phyloP scores from a whole-genome alignment of 2,113 vertebrate genomes.

The Epinephelus lanceolatus region DNA sequence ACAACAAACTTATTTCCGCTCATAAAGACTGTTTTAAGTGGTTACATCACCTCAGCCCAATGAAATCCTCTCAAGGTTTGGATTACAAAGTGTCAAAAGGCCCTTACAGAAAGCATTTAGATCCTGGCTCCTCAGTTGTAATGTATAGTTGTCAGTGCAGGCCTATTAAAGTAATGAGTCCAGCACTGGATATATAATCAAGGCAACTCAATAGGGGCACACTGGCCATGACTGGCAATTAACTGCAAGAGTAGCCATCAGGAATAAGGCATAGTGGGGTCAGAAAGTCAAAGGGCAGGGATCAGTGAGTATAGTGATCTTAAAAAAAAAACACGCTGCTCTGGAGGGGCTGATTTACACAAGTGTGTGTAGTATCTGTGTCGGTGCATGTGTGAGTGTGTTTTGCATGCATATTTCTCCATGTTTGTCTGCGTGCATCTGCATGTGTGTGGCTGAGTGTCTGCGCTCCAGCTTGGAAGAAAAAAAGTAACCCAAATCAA shows the following conservation, averaged over 20 bases:
- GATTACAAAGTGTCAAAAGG: constrained; percentile 36
- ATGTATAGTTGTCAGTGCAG: constrained; percentile 34
- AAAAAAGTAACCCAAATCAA: constrained; percentile 63
- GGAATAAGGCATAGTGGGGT: constrained; percentile 34
- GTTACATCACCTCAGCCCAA: not conserved
- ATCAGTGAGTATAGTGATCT: constrained; percentile 16
- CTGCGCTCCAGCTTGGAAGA: constrained; percentile 27
- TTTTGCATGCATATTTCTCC: constrained; percentile 19
- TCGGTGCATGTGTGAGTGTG: not conserved
- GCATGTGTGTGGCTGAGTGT: constrained; percentile 52
- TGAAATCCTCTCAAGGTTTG: not conserved
- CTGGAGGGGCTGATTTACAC: not conserved
- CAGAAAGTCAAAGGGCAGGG: constrained; percentile 41
- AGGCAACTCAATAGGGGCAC: constrained; percentile 48
- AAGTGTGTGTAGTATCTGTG: not conserved
- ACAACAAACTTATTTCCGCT: not conserved
- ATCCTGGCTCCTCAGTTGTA: constrained; percentile 14
- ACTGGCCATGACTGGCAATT: constrained; percentile 50
- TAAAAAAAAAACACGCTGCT: not conserved
- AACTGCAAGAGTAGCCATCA: constrained; percentile 54
- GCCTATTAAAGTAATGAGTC: constrained; percentile 64
- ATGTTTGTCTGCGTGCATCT: constrained; percentile 31
- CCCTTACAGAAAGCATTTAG: constrained; percentile 15
- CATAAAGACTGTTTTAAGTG: not conserved
- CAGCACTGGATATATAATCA: constrained; percentile 50